phyloP scores from a whole-genome alignment of 1,140 invertebrate genomes.

The Babylonia areolata region DNA sequence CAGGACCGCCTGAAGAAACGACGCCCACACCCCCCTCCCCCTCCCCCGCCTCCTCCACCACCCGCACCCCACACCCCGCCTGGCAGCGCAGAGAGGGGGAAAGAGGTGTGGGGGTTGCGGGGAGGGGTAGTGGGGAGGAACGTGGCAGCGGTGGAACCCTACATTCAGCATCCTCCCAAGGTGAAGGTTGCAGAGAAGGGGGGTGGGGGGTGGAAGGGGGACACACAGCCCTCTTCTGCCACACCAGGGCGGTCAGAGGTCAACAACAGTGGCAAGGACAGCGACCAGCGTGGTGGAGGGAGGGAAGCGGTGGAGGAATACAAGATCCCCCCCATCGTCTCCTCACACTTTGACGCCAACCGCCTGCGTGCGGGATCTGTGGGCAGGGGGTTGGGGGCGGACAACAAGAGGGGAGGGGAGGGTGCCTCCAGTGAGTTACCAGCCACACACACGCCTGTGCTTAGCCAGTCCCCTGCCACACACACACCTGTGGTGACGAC shows the following conservation, averaged over 20 bases:
- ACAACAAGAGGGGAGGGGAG: not conserved
- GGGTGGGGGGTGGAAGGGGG: not conserved
- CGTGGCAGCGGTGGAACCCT: slow-evolving; percentile 92
- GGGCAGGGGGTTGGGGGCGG: not conserved
- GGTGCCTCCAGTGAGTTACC: not conserved
- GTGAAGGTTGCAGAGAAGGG: slow-evolving; percentile 21
- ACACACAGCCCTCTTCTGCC: too few species aligned
- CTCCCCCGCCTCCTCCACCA: slow-evolving; percentile 77
- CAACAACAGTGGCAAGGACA: slow-evolving; percentile 36
- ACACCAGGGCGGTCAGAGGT: too few species aligned
- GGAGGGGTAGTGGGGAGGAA: slow-evolving; percentile 47
- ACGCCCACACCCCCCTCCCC: slow-evolving; percentile 79
- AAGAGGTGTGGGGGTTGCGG: slow-evolving; percentile 24
- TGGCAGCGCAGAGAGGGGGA: slow-evolving; percentile 79
- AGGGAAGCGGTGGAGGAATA: slow-evolving; percentile 13
- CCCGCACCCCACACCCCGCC: slow-evolving; percentile 80
- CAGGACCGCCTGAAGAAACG: slow-evolving; percentile 88
- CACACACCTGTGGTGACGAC: too few species aligned
- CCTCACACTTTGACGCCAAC: slow-evolving; percentile 20
- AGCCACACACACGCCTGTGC: too few species aligned
- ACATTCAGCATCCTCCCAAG: slow-evolving; percentile 79
- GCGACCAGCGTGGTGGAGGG: not conserved
- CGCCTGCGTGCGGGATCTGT: not conserved
- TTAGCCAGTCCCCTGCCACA: too few species aligned
- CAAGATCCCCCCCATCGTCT: slow-evolving; percentile 36